Evolutionary conservation across 1,140 invertebrate genomes (phyloP).

Genomic region (Drosophila grimshawi): DNA sequence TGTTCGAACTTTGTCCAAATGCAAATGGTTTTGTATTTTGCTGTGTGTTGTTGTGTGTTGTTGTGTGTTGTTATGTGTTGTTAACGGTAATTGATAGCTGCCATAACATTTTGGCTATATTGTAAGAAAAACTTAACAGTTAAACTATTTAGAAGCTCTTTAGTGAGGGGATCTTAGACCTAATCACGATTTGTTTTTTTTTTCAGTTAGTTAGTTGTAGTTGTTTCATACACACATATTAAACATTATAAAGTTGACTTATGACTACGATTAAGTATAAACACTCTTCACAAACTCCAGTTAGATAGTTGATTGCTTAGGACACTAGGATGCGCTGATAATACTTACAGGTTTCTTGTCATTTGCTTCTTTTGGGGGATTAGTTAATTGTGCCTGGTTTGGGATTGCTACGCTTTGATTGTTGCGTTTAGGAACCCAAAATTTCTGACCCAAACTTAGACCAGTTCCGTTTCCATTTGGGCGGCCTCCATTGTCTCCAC

Average conservation of each 20-base stretch:
- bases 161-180: slow-evolving; percentile 73
- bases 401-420: slow-evolving; percentile 40
- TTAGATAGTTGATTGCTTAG: slow-evolving; percentile 43
- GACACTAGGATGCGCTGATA: slow-evolving; percentile 47
- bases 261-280: slow-evolving; percentile 69
- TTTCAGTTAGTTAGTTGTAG: slow-evolving; percentile 42
- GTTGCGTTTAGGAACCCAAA: slow-evolving; percentile 65
- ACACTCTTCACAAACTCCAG: slow-evolving; percentile 34
- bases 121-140: slow-evolving; percentile 60
- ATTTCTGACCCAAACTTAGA: slow-evolving; percentile 45
- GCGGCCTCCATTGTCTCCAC: slow-evolving; percentile 76
- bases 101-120: slow-evolving; percentile 38
- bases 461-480: slow-evolving; percentile 76
- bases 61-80: neutral
- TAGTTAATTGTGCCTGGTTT: slow-evolving; percentile 8
- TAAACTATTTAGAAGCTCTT: slow-evolving; percentile 69
- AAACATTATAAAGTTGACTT: slow-evolving; percentile 14
- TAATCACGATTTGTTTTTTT: slow-evolving; percentile 65
- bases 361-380: slow-evolving; percentile 11
- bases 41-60: neutral
- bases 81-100: slow-evolving; percentile 36
- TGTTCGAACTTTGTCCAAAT: slow-evolving; percentile 29
- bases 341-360: slow-evolving; percentile 69
- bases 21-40: slow-evolving; percentile 1
- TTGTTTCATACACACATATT: slow-evolving; percentile 9